These are phyloP conservation scores for Branchellion lobata DNA, from an alignment of 2,888 invertebrate genomes.

Conservation along the genomic window DNA sequence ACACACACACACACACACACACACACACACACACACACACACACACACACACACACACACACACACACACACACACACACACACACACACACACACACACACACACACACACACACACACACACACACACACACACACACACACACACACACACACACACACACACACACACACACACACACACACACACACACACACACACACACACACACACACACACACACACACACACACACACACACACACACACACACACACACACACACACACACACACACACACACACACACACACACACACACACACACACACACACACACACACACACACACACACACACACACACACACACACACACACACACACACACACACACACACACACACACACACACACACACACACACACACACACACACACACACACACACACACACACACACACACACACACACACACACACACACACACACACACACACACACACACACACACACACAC, in stretches of 20 bases:
- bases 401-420: constrained; percentile 66
- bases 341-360: constrained; percentile 67
- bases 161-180: neutral
- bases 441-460: constrained; percentile 70
- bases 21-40: too few relatives aligned
- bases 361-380: neutral
- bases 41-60: constrained; percentile 59
- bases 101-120: neutral
- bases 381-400: too few relatives aligned
- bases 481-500: too few relatives aligned
- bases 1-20: neutral
- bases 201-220: neutral
- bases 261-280: neutral
- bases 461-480: neutral
- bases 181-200: constrained; percentile 70
- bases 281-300: too few relatives aligned
- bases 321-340: neutral
- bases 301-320: constrained; percentile 59
- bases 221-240: too few relatives aligned
- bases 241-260: constrained; percentile 66
- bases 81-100: constrained; percentile 67
- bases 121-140: too few relatives aligned
- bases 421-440: neutral
- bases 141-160: constrained; percentile 66
- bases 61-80: neutral